Evolutionary conservation across 2,113 vertebrate species (phyloP), one percentile per base, ranked within the genome.

Genomic region (Etheostoma spectabile): DNA sequence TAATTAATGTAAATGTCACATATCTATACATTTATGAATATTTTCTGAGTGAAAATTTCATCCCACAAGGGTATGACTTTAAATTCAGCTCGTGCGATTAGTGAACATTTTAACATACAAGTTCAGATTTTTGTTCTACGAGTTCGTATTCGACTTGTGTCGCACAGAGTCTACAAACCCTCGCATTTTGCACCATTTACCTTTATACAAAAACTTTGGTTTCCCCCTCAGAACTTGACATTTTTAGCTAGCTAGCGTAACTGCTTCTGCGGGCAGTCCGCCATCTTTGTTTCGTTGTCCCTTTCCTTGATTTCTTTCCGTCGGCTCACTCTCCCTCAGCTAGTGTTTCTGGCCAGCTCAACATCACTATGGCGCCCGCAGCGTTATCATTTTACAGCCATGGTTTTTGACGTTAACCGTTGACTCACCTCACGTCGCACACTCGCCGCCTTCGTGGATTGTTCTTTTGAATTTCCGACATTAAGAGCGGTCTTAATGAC

Each of bases 271-370:
- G 12, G 22, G 35, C 57, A 13, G 68, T 12, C 77, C 51, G 82
- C 82, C 88, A 84, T 87, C 60, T 80, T 84, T 83, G 67, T 74
- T 85, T 1, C 33, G 12, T 1, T 14, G 49, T 2, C 21, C 5
- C 12, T 35, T 22, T 7, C 5, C 51, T 24, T 49, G 42, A 5
- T 0, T 88, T 63, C 22, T 1, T 15, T 52, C 48, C 16, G 27
- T 19, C 1, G 24, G 59, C 21, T 8, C 55, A 45, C 46, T 87
- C 88, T 53, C 45, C 46, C 0, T 3, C 18, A 0, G 2, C 4
- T 2, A 72, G 3, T 0, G 16, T 85, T 7, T 84, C 88, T 79
- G 82, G 16, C 1, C 22, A 5, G 2, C 19, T 5, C 1, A 3
- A 46, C 14, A n/a, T 2, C 8, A 8, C 30, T 27, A 15, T 24